Conservation (phyloP, 2,797 vertebrate genomes). For the Amblyopsis hoosieri region DNA sequence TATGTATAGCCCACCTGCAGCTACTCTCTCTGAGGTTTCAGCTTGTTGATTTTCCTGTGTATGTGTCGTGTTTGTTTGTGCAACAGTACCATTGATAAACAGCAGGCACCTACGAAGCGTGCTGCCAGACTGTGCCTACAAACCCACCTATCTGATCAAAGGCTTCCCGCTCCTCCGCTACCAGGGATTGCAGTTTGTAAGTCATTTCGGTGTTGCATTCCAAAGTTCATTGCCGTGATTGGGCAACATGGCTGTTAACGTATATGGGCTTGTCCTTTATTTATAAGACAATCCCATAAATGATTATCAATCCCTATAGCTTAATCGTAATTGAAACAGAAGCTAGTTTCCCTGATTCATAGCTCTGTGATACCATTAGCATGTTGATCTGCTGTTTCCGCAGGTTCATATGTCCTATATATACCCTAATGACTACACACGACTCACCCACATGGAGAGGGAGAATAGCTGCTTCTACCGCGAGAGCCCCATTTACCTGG, state of each 20-base stretch:
- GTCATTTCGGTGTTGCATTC: constrained; percentile 49
- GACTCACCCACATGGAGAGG: constrained; percentile 92
- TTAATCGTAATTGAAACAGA: neutral
- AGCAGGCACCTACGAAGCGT: constrained; percentile 73
- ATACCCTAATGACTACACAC: constrained; percentile 94
- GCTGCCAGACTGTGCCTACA: constrained; percentile 88
- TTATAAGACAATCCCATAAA: neutral
- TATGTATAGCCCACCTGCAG: neutral
- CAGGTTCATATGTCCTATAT: constrained; percentile 91
- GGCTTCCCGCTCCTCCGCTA: constrained; percentile 86
- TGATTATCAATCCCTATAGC: neutral
- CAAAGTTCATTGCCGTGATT: neutral
- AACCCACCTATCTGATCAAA: constrained; percentile 88
- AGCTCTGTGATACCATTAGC: neutral
- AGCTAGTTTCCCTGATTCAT: neutral
- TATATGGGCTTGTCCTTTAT: neutral
- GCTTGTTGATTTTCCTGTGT: constrained; percentile 19
- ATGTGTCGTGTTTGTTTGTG: constrained; percentile 29
- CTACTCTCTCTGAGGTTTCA: neutral
- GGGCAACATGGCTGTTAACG: neutral
- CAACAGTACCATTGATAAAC: constrained; percentile 84
- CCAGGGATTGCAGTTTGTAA: constrained; percentile 94
- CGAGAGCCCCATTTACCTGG: constrained; percentile 44
- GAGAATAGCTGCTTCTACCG: constrained; percentile 92
- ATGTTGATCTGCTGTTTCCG: constrained; percentile 22